These are phyloP conservation scores for Oligia fasciuncula DNA, from an alignment of 2,888 invertebrate genomes.

Conservation along the genomic window DNA sequence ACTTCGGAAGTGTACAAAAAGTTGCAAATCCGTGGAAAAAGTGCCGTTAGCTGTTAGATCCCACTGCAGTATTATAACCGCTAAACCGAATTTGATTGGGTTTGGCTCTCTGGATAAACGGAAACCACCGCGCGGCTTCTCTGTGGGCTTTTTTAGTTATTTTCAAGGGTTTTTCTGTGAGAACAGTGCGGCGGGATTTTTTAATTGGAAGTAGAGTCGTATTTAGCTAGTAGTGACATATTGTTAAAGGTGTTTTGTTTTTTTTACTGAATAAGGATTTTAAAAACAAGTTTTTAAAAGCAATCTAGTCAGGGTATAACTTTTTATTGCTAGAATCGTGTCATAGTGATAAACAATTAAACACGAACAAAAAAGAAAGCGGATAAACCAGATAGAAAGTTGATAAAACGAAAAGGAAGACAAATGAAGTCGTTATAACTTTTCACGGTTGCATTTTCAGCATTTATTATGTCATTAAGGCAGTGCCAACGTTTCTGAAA, in stretches of 20 bases:
- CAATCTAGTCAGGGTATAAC: not conserved
- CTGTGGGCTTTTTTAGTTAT: conserved; percentile 43
- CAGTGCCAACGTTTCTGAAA: conserved; percentile 38
- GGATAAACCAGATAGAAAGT: conserved; percentile 18
- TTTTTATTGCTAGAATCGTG: not conserved
- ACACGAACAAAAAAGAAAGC: not conserved
- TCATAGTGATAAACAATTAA: conserved; percentile 2
- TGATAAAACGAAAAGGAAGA: conserved; percentile 31
- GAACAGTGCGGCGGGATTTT: conserved; percentile 38
- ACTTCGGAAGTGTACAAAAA: conserved; percentile 48
- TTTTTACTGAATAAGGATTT: not conserved
- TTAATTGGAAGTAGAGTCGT: conserved; percentile 54
- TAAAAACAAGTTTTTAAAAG: not conserved
- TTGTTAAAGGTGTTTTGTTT: conserved; percentile 2
- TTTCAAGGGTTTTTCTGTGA: conserved; percentile 53
- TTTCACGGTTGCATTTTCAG: conserved; percentile 55
- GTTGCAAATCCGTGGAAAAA: conserved; percentile 59
- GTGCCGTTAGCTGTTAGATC: conserved; percentile 50
- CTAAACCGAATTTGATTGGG: conserved; percentile 70
- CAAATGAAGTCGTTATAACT: conserved; percentile 56
- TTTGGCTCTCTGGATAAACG: conserved; percentile 56
- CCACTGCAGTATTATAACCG: conserved; percentile 63
- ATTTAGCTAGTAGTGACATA: not conserved
- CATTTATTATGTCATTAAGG: conserved; percentile 58
- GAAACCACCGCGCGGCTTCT: conserved; percentile 42